phyloP scores from a whole-genome alignment of 2,113 vertebrate genomes.

The Mellivora capensis region DNA sequence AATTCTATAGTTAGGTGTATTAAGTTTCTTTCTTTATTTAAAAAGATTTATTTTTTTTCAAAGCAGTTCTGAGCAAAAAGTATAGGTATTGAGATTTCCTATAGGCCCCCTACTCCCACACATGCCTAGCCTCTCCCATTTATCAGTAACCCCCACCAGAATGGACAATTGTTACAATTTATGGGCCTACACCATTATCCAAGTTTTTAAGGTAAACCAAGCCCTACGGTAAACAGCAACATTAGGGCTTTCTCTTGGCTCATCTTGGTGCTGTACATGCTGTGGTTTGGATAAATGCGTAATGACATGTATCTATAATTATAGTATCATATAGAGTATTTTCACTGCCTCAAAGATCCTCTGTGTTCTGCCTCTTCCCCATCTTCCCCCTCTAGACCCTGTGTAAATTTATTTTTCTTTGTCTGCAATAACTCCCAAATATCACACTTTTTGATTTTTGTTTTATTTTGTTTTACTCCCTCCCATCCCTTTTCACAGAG shows the following conservation, averaged over 20 bases:
- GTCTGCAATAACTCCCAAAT: not conserved
- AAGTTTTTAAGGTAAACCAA: too few relatives aligned
- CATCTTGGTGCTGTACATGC: not conserved
- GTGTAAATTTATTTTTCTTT: not conserved
- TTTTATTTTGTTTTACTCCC: not conserved
- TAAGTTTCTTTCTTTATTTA: not conserved
- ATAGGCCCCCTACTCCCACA: not conserved
- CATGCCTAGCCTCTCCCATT: not conserved
- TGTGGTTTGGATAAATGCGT: not conserved
- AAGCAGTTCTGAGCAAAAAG: not conserved
- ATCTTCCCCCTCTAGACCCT: not conserved
- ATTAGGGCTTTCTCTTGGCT: not conserved
- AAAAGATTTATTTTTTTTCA: not conserved
- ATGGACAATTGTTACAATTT: accelerated
- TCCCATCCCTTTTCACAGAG: not conserved
- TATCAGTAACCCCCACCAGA: not conserved
- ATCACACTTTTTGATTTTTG: not conserved
- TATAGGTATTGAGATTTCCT: not conserved
- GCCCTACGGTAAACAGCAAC: too few relatives aligned
- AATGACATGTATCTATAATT: not conserved
- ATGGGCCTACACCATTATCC: not conserved
- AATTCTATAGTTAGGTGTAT: not conserved
- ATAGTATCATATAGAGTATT: not conserved
- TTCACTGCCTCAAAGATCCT: not conserved
- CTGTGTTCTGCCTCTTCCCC: not conserved